These are phyloP conservation scores for Drosophila busckii DNA, from an alignment of 1,140 invertebrate species.

Conservation along the genomic window DNA sequence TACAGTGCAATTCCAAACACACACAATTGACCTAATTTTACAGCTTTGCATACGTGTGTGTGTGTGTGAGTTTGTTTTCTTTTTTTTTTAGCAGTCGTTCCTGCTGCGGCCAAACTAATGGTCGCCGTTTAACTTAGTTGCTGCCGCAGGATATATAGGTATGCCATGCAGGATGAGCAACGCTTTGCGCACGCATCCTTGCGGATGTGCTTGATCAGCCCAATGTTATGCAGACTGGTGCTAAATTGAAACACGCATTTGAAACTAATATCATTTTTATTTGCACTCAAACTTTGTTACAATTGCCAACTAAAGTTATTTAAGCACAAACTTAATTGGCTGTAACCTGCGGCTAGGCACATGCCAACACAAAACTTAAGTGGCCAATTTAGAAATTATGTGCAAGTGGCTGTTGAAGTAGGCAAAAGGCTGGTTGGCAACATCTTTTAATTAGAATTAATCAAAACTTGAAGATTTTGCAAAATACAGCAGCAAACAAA, in stretches of 20 bases:
- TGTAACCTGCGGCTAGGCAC: too few species aligned
- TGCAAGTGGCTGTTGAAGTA: too few species aligned
- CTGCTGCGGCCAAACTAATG: slow-evolving; percentile 39
- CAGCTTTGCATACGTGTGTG: not conserved
- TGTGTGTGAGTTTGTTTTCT: slow-evolving; percentile 11
- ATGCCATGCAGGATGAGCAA: slow-evolving; percentile 22
- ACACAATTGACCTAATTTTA: slow-evolving; percentile 61
- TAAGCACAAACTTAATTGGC: too few species aligned
- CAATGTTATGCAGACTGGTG: too few species aligned
- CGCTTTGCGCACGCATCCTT: slow-evolving; percentile 30
- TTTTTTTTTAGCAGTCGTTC: too few species aligned
- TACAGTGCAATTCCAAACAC: slow-evolving; percentile 39
- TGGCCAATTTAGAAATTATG: too few species aligned
- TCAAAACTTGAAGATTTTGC: slow-evolving; percentile 36
- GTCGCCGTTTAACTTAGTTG: slow-evolving; percentile 43
- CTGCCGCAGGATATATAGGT: slow-evolving; percentile 28
- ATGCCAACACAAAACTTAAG: too few species aligned
- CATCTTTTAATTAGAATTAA: slow-evolving; percentile 32
- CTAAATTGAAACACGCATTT: too few species aligned
- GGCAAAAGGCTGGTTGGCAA: too few species aligned
- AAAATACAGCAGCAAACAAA: slow-evolving; percentile 56
- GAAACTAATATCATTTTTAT: too few species aligned
- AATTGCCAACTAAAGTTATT: too few species aligned
- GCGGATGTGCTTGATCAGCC: slow-evolving; percentile 33
- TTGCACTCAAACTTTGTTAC: too few species aligned